Percentiles rank a stretch among this genome's conserved stretches.
phyloP scores from a whole-genome alignment of 2,888 invertebrate genomes.

The Tanytarsus gracilentus region DNA sequence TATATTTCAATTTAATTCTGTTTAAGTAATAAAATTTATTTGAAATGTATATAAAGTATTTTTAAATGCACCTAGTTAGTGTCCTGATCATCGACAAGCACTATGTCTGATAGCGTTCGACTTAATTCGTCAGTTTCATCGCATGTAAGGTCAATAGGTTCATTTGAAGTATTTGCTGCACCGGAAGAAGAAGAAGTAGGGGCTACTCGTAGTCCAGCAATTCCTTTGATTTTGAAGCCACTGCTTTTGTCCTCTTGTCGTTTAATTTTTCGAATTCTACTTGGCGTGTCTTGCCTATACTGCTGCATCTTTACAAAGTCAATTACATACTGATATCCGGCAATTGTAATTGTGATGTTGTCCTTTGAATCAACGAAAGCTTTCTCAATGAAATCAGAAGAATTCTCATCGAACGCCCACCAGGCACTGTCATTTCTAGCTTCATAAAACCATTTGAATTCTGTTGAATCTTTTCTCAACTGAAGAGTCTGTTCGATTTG shows the following conservation, averaged over 20 bases:
- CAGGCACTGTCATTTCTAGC: background rate
- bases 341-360: background rate
- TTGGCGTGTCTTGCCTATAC: background rate
- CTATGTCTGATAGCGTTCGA: background rate
- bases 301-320: background rate
- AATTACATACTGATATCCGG: slow-evolving; percentile 1
- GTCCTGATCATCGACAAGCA: background rate
- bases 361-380: background rate
- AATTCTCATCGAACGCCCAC: slow-evolving; percentile 12
- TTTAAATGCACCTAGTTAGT: background rate
- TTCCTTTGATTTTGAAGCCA: slow-evolving; percentile 4
- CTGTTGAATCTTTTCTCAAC: background rate
- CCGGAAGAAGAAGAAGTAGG: background rate
- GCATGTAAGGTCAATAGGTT: background rate
- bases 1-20: background rate
- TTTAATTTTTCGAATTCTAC: background rate
- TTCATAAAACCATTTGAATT: slow-evolving; percentile 1
- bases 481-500: background rate
- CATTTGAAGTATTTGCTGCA: background rate
- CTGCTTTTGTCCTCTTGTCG: background rate
- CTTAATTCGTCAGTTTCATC: background rate
- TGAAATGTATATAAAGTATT: background rate
- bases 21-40: background rate
- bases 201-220: slow-evolving; percentile 12
- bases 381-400: background rate